phyloP scores from a whole-genome alignment of 2,888 invertebrate species.

The Synanthedon tipuliformis region DNA sequence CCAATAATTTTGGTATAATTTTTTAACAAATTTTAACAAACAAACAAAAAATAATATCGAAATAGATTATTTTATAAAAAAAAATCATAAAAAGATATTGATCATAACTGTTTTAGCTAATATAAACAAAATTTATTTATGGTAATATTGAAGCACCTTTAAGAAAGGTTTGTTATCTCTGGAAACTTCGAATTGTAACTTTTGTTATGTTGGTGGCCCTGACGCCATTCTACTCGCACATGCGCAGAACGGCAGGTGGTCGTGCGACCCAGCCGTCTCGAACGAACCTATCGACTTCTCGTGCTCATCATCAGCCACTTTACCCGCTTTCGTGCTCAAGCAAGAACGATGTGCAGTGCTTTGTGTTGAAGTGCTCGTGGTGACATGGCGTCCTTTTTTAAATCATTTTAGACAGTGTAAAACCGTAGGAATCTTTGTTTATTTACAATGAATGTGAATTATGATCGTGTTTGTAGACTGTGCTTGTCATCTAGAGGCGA shows the following conservation, averaged over 20 bases:
- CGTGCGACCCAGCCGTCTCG: constrained; percentile 64
- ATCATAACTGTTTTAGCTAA: not conserved
- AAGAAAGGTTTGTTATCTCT: constrained; percentile 31
- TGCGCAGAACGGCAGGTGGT: constrained; percentile 72
- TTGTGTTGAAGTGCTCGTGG: constrained; percentile 68
- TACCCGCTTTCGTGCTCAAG: constrained; percentile 69
- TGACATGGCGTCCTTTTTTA: constrained; percentile 67
- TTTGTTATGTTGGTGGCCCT: constrained; percentile 46
- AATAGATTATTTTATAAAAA: too few species aligned
- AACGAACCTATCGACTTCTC: constrained; percentile 69
- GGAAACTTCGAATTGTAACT: constrained; percentile 26
- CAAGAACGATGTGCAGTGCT: constrained; percentile 66
- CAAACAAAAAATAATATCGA: too few species aligned
- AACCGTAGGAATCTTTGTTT: constrained; percentile 44
- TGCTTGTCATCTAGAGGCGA: constrained; percentile 73
- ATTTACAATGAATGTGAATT: constrained; percentile 68
- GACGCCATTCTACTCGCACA: constrained; percentile 64
- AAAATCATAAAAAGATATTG: not conserved
- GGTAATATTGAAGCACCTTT: not conserved
- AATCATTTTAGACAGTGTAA: constrained; percentile 44
- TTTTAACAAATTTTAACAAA: too few species aligned
- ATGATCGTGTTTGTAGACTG: constrained; percentile 72
- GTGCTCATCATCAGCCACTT: constrained; percentile 71
- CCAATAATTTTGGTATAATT: too few species aligned
- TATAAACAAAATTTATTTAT: too few species aligned